Conservation (phyloP, 2,888 invertebrate species). For the Pristionchus exspectatus region DNA sequence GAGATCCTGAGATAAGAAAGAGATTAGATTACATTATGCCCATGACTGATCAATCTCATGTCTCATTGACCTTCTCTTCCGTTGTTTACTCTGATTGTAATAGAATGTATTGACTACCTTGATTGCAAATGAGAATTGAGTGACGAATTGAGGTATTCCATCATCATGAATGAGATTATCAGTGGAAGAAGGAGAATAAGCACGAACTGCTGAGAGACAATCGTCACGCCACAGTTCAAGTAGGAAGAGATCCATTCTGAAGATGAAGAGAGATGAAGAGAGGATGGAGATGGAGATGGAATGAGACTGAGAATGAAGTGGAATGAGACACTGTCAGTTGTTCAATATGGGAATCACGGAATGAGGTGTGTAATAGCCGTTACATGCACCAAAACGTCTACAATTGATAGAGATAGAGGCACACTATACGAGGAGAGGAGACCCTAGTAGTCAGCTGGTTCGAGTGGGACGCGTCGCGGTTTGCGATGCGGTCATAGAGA, state of each 20-base stretch:
- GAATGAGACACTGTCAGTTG: conserved; percentile 10
- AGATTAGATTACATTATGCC: not conserved
- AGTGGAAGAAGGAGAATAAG: not conserved
- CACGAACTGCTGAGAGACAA: conserved; percentile 28
- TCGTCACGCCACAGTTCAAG: conserved; percentile 53
- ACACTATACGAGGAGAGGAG: conserved; percentile 30
- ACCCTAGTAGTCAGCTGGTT: conserved; percentile 47
- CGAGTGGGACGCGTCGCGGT: conserved; percentile 10
- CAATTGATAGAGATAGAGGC: conserved; percentile 47
- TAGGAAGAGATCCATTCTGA: conserved; percentile 49
- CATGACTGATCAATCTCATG: not conserved
- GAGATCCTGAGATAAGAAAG: conserved; percentile 34
- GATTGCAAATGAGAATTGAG: conserved; percentile 32
- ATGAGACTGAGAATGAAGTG: not conserved
- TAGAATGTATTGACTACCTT: conserved; percentile 25
- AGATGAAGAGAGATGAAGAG: not conserved
- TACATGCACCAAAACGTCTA: conserved; percentile 35
- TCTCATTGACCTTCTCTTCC: not conserved
- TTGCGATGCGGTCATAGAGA: not conserved
- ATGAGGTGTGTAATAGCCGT: conserved; percentile 10
- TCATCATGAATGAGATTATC: conserved; percentile 3
- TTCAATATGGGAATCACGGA: conserved; percentile 37
- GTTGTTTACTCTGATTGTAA: not conserved
- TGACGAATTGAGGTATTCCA: conserved; percentile 14
- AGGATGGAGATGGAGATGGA: not conserved